These are phyloP conservation scores for Phoxinus phoxinus DNA, from an alignment of 2,113 vertebrate genomes.

Conservation along the genomic window DNA sequence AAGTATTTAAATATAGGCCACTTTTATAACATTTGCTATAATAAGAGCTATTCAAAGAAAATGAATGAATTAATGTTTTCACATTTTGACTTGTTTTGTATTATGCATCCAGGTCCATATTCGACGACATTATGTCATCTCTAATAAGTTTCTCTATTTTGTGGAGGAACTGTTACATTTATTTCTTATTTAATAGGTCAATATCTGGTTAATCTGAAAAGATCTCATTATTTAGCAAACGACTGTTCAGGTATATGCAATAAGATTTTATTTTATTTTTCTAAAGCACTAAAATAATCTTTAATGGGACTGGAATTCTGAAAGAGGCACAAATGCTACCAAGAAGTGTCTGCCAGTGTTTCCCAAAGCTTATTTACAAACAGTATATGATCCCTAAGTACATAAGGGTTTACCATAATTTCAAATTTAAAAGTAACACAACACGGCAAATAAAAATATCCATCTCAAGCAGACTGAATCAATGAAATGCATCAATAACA, in stretches of 20 bases:
- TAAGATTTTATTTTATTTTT: not conserved
- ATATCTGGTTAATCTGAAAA: not conserved
- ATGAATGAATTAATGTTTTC: not conserved
- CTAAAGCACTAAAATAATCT: not conserved
- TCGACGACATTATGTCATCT: not conserved
- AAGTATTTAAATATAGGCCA: not conserved
- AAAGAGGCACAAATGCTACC: not conserved
- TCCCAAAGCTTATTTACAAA: not conserved
- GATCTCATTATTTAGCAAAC: not conserved
- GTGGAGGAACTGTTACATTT: not conserved
- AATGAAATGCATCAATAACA: constrained; percentile 2
- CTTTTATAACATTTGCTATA: not conserved
- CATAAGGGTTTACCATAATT: not conserved
- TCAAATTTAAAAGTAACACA: not conserved
- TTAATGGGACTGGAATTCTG: not conserved
- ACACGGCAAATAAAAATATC: not conserved
- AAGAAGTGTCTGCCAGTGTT: not conserved
- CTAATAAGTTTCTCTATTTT: not conserved
- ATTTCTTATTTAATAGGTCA: not conserved
- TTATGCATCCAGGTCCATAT: not conserved
- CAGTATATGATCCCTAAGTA: not conserved
- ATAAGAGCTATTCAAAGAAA: too few relatives aligned
- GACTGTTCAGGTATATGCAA: not conserved
- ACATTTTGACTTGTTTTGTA: not conserved
- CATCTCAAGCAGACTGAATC: not conserved